These are phyloP conservation scores for Cephalophus harveyi DNA, from an alignment of 2,113 vertebrate genomes.

Conservation along the genomic window DNA sequence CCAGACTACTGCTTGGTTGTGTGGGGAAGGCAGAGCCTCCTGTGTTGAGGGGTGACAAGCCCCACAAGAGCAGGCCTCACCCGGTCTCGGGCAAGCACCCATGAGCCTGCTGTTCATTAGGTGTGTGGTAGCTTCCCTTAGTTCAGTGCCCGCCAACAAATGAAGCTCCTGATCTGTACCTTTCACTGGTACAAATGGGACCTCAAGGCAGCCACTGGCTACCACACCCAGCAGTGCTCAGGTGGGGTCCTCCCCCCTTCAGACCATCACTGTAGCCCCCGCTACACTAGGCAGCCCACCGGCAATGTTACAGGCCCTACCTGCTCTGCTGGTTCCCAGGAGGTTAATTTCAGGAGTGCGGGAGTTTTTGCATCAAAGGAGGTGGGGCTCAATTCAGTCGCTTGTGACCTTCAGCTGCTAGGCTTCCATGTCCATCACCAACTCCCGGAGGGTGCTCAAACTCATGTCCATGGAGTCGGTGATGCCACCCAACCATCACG, in stretches of 20 bases:
- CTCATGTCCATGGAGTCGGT: not conserved
- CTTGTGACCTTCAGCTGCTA: not conserved
- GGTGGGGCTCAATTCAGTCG: not conserved
- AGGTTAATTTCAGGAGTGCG: accelerated
- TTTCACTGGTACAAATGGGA: not conserved
- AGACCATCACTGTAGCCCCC: not conserved
- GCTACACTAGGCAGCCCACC: accelerated
- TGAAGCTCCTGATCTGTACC: not conserved
- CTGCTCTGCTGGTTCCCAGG: accelerated
- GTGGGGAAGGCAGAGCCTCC: too few species aligned
- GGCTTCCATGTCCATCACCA: not conserved
- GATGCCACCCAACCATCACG: not conserved
- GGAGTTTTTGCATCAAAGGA: too few species aligned
- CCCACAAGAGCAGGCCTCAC: accelerated
- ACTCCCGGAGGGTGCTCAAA: not conserved
- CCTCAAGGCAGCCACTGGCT: not conserved
- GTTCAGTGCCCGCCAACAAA: not conserved
- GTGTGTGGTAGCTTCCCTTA: not conserved
- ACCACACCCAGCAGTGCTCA: accelerated
- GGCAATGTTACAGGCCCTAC: accelerated
- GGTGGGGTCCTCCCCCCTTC: not conserved
- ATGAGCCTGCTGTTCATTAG: accelerated
- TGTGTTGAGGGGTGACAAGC: not conserved
- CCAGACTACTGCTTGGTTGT: too few species aligned
- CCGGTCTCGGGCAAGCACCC: accelerated